These are phyloP conservation scores for Drosophila emarginata DNA, from an alignment of 2,888 invertebrate species.

Conservation along the genomic window DNA sequence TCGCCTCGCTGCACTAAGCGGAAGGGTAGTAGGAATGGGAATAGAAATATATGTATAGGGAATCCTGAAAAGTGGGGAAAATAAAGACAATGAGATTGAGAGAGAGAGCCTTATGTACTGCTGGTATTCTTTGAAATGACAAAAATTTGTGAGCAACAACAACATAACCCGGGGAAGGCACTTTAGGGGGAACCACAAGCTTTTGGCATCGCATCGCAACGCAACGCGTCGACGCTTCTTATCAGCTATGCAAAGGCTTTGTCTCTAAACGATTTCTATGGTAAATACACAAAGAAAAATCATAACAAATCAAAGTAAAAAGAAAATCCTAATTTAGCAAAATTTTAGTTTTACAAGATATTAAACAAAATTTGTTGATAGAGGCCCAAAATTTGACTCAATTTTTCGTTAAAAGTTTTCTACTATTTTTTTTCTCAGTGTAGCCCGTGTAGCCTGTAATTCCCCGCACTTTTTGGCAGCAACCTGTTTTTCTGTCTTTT, in stretches of 20 bases:
- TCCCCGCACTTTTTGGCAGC: slow-evolving; percentile 29
- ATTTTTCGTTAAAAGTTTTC: too few species aligned
- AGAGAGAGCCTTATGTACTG: slow-evolving; percentile 6
- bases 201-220: slow-evolving; percentile 25
- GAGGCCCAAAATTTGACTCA: too few species aligned
- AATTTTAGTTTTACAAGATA: neutral
- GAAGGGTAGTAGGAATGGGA: neutral
- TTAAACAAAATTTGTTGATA: too few species aligned
- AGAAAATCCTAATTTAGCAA: neutral
- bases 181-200: slow-evolving; percentile 54
- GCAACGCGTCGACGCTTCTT: slow-evolving; percentile 54
- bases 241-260: slow-evolving; percentile 74
- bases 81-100: neutral
- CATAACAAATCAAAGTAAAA: neutral
- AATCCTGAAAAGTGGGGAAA: too few species aligned
- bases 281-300: neutral
- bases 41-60: slow-evolving; percentile 8
- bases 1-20: slow-evolving; percentile 1
- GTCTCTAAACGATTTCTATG: slow-evolving; percentile 67
- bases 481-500: slow-evolving; percentile 67
- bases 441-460: slow-evolving; percentile 19
- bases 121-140: slow-evolving; percentile 61
- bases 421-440: neutral
- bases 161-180: slow-evolving; percentile 32
- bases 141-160: slow-evolving; percentile 66